Percentiles rank a stretch among this genome's conserved stretches.
Evolutionary conservation across 2,797 vertebrate species (phyloP).

Genomic region (Denticeps clupeoides): DNA sequence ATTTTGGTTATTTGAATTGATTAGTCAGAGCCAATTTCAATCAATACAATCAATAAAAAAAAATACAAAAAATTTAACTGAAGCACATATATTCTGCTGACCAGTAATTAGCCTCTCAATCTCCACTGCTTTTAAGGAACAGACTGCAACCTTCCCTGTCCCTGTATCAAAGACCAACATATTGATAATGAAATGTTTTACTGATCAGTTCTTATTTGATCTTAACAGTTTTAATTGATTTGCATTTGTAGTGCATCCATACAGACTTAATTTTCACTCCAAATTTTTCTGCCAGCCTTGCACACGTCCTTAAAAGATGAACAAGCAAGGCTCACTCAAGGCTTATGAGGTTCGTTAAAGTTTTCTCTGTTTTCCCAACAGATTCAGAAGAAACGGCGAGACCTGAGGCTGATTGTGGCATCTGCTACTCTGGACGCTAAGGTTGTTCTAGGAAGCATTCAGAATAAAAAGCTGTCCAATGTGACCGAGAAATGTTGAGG

Average conservation of each 20-base stretch:
- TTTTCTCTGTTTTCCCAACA: constrained; percentile 36
- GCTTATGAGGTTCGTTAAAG: no score
- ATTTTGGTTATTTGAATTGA: background rate
- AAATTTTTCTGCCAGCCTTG: background rate
- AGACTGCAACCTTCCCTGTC: no score
- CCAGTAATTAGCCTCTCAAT: background rate
- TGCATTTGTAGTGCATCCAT: no score
- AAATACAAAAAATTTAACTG: background rate
- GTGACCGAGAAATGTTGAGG: constrained; percentile 3
- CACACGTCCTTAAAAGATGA: no score
- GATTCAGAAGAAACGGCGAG: constrained; percentile 92
- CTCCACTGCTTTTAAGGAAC: no score
- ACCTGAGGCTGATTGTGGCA: constrained; percentile 86
- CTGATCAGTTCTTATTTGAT: no score
- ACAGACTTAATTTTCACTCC: background rate
- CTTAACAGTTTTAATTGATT: no score
- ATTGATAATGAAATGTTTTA: no score
- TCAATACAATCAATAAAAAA: background rate
- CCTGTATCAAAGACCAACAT: no score
- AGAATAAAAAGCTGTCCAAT: constrained; percentile 20
- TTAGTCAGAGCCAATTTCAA: background rate
- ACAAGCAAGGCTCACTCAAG: no score
- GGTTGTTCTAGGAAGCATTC: constrained; percentile 89
- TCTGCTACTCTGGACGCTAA: constrained; percentile 96
- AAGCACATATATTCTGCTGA: no score